Conservation (phyloP, 2,888 invertebrate genomes). For the Megalurothrips usitatus region DNA sequence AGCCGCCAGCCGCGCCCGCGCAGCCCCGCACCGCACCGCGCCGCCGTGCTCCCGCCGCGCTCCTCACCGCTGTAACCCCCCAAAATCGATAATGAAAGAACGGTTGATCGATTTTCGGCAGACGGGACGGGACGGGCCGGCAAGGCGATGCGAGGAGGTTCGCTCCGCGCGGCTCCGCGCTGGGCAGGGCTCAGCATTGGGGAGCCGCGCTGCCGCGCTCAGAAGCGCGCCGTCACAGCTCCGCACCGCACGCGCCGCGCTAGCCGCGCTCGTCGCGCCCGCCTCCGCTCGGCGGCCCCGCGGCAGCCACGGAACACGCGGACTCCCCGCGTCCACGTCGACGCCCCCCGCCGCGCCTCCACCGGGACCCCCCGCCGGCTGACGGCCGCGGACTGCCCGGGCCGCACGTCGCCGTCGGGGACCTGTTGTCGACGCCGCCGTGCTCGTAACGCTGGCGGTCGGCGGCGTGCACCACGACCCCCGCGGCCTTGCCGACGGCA, state of each 20-base stretch:
- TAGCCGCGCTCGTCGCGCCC: neutral
- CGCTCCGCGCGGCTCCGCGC: neutral
- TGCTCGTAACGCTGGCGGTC: no score
- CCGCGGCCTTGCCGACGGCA: no score
- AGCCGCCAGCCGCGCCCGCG: neutral
- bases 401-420: neutral
- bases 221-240: conserved; percentile 6
- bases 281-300: neutral
- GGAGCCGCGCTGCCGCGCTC: neutral
- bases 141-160: neutral
- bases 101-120: conserved; percentile 20
- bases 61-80: conserved; percentile 3
- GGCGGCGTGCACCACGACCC: no score
- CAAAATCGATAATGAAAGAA: conserved; percentile 25
- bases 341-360: neutral
- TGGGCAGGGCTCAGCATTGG: no score
- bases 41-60: neutral
- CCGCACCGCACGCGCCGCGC: neutral
- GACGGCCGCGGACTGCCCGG: neutral
- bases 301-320: neutral
- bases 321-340: neutral
- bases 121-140: conserved; percentile 5
- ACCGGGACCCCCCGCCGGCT: neutral
- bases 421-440: conserved; percentile 3
- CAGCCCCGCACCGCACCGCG: neutral